Conservation (phyloP, 2,113 vertebrate species). For the Lucifuga dentata region DNA sequence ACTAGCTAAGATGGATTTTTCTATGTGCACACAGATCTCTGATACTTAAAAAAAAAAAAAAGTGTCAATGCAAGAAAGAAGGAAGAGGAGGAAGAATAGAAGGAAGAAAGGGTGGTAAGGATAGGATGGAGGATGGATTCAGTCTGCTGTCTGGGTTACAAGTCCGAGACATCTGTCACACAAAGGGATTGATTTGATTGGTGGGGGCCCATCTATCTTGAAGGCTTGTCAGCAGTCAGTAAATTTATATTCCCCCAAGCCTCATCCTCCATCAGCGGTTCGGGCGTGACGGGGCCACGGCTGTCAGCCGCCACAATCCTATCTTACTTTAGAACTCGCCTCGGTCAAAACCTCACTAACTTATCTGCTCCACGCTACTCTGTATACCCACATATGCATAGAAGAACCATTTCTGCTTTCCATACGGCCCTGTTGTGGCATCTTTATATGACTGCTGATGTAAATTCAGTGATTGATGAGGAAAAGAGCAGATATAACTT, state of each 20-base stretch:
- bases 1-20: neutral
- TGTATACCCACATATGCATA: constrained; percentile 7
- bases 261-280: constrained; percentile 69
- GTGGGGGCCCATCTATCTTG: constrained; percentile 75
- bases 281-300: constrained; percentile 47
- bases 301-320: constrained; percentile 65
- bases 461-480: no score
- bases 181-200: constrained; percentile 78
- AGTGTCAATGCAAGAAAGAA: neutral
- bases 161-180: constrained; percentile 80
- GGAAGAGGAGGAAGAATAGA: neutral
- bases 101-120: constrained; percentile 7
- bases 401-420: neutral
- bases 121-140: constrained; percentile 37
- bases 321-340: constrained; percentile 62
- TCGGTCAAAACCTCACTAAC: constrained; percentile 31
- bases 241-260: constrained; percentile 79
- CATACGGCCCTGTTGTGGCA: neutral
- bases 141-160: constrained; percentile 70
- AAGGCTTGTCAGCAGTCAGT: constrained; percentile 70
- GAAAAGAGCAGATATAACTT: no score
- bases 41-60: neutral
- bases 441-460: neutral
- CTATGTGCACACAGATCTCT: neutral
- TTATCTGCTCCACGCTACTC: constrained; percentile 5